phyloP scores from a whole-genome alignment of 2,888 invertebrate genomes.

The Cantharis rustica region DNA sequence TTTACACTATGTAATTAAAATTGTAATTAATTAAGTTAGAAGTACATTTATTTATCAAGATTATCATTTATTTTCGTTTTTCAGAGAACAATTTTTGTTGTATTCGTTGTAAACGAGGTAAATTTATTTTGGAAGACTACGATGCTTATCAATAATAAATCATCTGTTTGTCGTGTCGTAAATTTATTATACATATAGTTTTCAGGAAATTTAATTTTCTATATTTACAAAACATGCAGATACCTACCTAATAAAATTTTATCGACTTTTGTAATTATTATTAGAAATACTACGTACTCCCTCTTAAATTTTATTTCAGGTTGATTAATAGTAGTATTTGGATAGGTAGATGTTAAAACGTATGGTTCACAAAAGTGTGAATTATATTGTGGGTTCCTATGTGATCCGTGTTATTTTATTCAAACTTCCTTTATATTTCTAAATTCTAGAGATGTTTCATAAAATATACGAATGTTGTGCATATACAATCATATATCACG shows the following conservation, averaged over 20 bases:
- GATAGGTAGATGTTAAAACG: too few relatives aligned
- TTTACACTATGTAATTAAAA: not conserved
- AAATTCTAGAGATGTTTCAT: not conserved
- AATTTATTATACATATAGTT: not conserved
- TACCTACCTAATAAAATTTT: not conserved
- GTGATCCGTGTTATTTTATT: not conserved
- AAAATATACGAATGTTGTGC: not conserved
- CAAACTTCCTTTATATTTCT: not conserved
- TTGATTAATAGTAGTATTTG: too few relatives aligned
- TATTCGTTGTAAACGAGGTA: not conserved
- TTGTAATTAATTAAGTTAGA: not conserved
- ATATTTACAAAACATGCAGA: not conserved
- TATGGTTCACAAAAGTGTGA: not conserved
- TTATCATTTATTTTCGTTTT: not conserved
- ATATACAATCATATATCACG: not conserved
- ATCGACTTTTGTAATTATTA: too few relatives aligned
- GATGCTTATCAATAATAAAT: not conserved
- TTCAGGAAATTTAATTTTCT: not conserved
- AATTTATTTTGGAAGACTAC: not conserved
- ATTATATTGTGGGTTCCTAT: not conserved
- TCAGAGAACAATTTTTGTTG: not conserved
- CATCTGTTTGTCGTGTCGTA: not conserved
- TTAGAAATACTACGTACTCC: not conserved
- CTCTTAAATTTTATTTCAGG: too few relatives aligned
- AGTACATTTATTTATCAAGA: not conserved